A percentile compares a stretch with the other conserved stretches of the same genome.
Evolutionary conservation across 2,113 vertebrate genomes (phyloP).

Genomic region (Tetrax tetrax): DNA sequence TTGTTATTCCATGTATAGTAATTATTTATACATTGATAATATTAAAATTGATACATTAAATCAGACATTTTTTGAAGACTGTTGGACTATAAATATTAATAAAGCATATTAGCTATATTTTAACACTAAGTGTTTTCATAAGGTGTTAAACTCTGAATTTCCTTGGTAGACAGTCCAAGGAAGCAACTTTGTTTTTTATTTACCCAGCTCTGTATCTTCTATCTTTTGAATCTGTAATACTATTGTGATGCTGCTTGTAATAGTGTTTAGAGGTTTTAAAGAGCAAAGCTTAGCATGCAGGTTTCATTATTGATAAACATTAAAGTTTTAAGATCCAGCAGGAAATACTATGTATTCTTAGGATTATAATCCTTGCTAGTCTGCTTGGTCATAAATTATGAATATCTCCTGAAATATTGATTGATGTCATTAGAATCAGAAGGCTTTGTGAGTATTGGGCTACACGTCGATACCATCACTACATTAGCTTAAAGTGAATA

Average conservation of each 20-base stretch:
- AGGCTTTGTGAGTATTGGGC: constrained; percentile 62
- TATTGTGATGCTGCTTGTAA: neutral
- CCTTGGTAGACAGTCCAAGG: neutral
- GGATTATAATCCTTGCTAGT: constrained; percentile 53
- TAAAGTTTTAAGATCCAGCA: constrained; percentile 32
- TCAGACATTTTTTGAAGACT: neutral
- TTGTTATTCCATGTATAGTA: neutral
- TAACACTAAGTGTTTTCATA: neutral
- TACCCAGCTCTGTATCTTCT: neutral
- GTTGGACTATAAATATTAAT: neutral
- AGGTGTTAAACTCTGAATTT: neutral
- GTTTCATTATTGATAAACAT: constrained; percentile 20
- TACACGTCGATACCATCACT: constrained; percentile 60
- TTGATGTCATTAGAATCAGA: constrained; percentile 73
- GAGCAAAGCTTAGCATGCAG: neutral
- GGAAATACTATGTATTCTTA: constrained; percentile 14
- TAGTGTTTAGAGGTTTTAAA: neutral
- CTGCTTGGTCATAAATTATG: constrained; percentile 70
- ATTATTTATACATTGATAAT: neutral
- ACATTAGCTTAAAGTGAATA: constrained; percentile 55
- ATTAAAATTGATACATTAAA: neutral
- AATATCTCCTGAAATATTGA: constrained; percentile 80
- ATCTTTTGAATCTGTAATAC: neutral
- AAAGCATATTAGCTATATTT: neutral
- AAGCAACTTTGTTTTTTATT: neutral